Evolutionary conservation across 2,797 vertebrate species (phyloP), one percentile per base, ranked within the genome.

Genomic region (Propithecus perrieri): DNA sequence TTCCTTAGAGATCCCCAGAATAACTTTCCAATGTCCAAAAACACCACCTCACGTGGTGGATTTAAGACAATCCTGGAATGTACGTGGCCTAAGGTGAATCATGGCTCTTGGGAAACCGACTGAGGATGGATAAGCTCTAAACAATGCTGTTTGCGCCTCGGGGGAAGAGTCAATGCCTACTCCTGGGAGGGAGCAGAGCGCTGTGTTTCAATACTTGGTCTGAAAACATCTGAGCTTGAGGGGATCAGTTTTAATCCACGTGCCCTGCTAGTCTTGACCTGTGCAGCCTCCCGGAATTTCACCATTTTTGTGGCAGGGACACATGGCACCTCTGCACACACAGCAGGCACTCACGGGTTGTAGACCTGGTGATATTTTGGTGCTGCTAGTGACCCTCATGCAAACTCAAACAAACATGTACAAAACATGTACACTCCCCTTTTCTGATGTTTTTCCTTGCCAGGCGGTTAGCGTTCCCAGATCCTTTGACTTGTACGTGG

Each of bases 281-380:
- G 41, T 48, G 28, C n/a, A 20, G 78, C 20, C 61, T 94, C 35
- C 30, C 0, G n/a, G 17, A 48, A 43, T 22, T 59, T 11, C 71
- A 11, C 20, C 35, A 4, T 41, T 35, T 18, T 24, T 26, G 78
- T 0, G 2, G 2, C 20, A 28, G 11, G 41, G n/a, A 63, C 38
- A 53, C 67, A 20, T 8, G 2, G 0, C 2, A 1, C 71, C 33
- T 17, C 28, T 18, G 22, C 20, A 18, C 2, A 33, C 17, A 55
- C 13, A 50, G 81, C 20, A 63, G 72, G 48, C 0, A 0, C 35
- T 30, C 57, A 33, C 0, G 12, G 5, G 5, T 4, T 26, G 30
- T 43, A 94, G 26, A 43, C 9, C 2, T 8, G 6, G 43, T 2
- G 50, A 24, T n/a, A 55, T 1, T 24, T n/a, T 5, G 9, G 38